Conservation (phyloP, 2,888 invertebrate species). For the Zhuqinia jingwanae region DNA sequence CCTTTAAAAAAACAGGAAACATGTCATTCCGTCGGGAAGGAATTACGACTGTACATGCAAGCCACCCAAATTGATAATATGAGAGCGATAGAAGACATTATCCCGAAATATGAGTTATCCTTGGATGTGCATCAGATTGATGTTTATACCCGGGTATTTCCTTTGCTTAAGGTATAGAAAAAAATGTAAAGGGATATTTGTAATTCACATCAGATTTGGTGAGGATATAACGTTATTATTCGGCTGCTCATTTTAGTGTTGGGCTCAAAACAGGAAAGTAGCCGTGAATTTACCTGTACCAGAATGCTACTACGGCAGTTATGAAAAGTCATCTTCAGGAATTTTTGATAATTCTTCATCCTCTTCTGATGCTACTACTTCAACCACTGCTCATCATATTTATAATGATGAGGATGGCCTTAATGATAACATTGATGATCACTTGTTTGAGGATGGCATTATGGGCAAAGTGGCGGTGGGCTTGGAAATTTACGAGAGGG, state of each 20-base stretch:
- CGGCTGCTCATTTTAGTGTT: constrained; percentile 23
- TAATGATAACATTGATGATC: constrained; percentile 31
- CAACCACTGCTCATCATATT: not conserved
- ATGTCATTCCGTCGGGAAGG: constrained; percentile 47
- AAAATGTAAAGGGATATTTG: not conserved
- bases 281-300: constrained; percentile 40
- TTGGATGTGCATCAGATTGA: constrained; percentile 60
- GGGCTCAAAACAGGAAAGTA: not conserved
- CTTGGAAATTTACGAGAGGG: constrained; percentile 39
- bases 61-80: constrained; percentile 43
- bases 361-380: no score
- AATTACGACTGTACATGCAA: constrained; percentile 31
- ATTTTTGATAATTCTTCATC: no score
- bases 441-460: constrained; percentile 50
- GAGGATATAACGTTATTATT: no score
- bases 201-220: no score
- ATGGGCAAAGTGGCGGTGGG: constrained; percentile 64
- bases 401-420: not conserved
- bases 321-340: constrained; percentile 5
- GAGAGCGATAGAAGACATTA: not conserved
- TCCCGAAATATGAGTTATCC: constrained; percentile 41
- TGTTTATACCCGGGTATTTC: constrained; percentile 53
- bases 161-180: constrained; percentile 47
- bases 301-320: constrained; percentile 59
- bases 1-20: constrained; percentile 33